A percentile compares a stretch with the other conserved stretches of the same genome.
Evolutionary conservation across 2,888 invertebrate genomes (phyloP).

Genomic region (Drosophila putrida): DNA sequence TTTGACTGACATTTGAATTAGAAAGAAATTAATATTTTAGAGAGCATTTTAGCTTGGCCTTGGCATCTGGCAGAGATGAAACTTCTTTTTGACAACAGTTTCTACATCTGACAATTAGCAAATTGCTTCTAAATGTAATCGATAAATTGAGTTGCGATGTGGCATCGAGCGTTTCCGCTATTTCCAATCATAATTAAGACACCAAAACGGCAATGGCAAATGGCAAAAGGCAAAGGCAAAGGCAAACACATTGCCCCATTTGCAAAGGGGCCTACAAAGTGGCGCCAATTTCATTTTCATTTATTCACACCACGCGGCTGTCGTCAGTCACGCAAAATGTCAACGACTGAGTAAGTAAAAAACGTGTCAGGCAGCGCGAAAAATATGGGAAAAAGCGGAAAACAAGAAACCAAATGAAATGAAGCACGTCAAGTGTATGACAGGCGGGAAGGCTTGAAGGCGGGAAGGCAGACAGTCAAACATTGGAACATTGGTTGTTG

Average conservation of each 20-base stretch:
- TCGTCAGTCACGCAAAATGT: conserved; percentile 82
- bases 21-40: not conserved
- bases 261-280: conserved; percentile 40
- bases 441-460: conserved; percentile 13
- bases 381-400: conserved; percentile 67
- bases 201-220: conserved; percentile 57
- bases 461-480: conserved; percentile 31
- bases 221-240: conserved; percentile 42
- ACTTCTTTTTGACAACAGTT: not conserved
- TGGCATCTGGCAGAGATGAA: conserved; percentile 1
- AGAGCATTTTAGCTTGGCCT: not conserved
- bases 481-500: conserved; percentile 29
- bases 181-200: conserved; percentile 76
- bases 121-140: conserved; percentile 48
- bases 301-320: conserved; percentile 77
- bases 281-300: conserved; percentile 75
- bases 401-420: conserved; percentile 67
- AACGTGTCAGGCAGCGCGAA: conserved; percentile 73
- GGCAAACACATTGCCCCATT: conserved; percentile 69
- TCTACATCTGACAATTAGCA: conserved; percentile 38
- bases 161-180: conserved; percentile 35
- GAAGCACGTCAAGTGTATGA: conserved; percentile 75
- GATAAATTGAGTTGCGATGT: conserved; percentile 55
- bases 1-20: not conserved
- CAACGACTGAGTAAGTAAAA: conserved; percentile 75